A percentile compares a stretch with the other conserved stretches of the same genome.
phyloP scores from a whole-genome alignment of 2,113 vertebrate species.

The Clupea harengus region DNA sequence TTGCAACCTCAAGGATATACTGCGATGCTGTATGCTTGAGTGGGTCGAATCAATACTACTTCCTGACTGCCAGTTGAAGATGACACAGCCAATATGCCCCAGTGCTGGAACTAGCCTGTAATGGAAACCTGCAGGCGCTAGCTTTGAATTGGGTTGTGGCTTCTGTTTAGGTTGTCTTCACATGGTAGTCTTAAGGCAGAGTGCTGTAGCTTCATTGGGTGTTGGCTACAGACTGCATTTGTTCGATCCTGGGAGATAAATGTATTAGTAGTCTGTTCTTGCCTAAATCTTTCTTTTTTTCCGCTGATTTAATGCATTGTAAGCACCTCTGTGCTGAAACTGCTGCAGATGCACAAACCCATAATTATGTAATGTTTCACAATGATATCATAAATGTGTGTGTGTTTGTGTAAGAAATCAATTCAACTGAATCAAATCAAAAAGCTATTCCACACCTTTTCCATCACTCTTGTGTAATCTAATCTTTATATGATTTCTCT shows the following conservation, averaged over 20 bases:
- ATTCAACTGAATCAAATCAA: background rate
- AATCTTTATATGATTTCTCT: background rate
- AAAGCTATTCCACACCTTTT: background rate
- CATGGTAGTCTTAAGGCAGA: background rate
- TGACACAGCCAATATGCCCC: background rate
- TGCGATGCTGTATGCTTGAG: background rate
- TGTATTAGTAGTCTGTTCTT: background rate
- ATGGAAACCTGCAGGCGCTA: background rate
- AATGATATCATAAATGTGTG: background rate
- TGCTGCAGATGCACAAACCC: background rate
- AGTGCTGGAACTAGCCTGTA: background rate
- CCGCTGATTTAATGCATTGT: background rate
- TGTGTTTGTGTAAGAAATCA: background rate
- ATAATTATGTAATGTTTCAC: background rate
- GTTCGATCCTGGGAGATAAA: background rate
- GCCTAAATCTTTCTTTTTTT: background rate
- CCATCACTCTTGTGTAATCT: background rate
- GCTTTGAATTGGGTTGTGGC: background rate
- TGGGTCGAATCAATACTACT: background rate
- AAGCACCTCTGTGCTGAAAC: background rate
- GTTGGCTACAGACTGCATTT: background rate
- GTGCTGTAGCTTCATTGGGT: background rate
- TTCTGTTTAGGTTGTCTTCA: background rate
- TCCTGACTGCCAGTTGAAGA: background rate
- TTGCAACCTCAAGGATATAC: background rate